Evolutionary conservation across 2,797 vertebrate genomes (phyloP).

Genomic region (Scleropages formosus): DNA sequence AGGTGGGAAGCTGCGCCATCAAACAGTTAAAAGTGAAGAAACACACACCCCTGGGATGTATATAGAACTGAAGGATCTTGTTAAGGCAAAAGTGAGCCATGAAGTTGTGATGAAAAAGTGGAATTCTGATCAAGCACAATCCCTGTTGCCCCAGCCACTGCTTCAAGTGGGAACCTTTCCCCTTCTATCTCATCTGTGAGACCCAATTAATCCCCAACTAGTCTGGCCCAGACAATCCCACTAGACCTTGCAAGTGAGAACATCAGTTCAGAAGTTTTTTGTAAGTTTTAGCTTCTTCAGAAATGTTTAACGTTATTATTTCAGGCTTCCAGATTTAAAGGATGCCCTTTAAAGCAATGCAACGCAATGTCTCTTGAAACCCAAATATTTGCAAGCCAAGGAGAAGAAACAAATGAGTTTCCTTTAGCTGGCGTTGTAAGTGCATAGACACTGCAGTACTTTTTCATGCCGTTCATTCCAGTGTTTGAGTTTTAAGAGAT

Average conservation of each 20-base stretch:
- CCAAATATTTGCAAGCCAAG: neutral
- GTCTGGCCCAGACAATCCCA: neutral
- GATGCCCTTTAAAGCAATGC: no score
- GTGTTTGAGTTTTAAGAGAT: no score
- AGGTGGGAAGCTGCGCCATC: neutral
- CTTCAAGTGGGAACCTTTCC: neutral
- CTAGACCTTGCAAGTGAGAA: neutral
- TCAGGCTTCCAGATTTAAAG: no score
- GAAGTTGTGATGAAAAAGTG: neutral
- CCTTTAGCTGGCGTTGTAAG: no score
- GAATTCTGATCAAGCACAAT: neutral
- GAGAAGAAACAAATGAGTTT: neutral
- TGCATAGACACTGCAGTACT: no score
- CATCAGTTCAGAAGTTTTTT: neutral
- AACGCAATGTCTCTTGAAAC: no score
- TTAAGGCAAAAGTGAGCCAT: constrained; percentile 1
- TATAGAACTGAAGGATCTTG: neutral
- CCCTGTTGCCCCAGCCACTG: neutral
- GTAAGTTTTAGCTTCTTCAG: neutral
- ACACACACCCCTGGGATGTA: neutral
- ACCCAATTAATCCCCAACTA: neutral
- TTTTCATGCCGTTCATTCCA: no score
- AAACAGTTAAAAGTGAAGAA: neutral
- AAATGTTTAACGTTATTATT: neutral
- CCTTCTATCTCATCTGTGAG: neutral